Evolutionary conservation across 2,113 vertebrate genomes (phyloP).

Genomic region (Anoura caudifer): DNA sequence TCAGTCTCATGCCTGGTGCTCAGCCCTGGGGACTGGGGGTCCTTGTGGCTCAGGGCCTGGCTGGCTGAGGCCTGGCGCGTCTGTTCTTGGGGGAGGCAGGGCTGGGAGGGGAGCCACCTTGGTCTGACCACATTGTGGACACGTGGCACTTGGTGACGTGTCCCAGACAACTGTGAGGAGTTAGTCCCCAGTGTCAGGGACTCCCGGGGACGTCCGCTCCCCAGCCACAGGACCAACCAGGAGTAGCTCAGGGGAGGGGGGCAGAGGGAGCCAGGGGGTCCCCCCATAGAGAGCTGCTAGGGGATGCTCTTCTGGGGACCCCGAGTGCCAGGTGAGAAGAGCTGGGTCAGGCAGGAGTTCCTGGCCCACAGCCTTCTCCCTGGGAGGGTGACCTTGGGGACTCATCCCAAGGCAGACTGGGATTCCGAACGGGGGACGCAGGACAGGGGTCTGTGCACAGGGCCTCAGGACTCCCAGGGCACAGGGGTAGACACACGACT

Average conservation of each 20-base stretch:
- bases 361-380: background rate
- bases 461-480: background rate
- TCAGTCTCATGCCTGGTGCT: background rate
- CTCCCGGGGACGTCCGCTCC: background rate
- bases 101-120: background rate
- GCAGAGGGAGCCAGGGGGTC: fast-evolving
- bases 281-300: background rate
- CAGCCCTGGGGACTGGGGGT: background rate
- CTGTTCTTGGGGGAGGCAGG: too few relatives aligned
- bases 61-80: background rate
- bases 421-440: background rate
- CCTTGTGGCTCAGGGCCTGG: background rate
- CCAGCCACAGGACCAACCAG: fast-evolving
- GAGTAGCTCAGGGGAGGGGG: background rate
- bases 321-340: background rate
- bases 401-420: background rate
- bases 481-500: background rate
- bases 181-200: too few relatives aligned
- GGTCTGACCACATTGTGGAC: fast-evolving
- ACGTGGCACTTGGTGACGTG: background rate
- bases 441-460: background rate
- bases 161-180: background rate
- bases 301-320: background rate
- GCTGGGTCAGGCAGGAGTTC: fast-evolving
- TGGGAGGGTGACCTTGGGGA: background rate